These are phyloP conservation scores for Neodiprion pinetum DNA, from an alignment of 1,140 invertebrate genomes.

Conservation along the genomic window DNA sequence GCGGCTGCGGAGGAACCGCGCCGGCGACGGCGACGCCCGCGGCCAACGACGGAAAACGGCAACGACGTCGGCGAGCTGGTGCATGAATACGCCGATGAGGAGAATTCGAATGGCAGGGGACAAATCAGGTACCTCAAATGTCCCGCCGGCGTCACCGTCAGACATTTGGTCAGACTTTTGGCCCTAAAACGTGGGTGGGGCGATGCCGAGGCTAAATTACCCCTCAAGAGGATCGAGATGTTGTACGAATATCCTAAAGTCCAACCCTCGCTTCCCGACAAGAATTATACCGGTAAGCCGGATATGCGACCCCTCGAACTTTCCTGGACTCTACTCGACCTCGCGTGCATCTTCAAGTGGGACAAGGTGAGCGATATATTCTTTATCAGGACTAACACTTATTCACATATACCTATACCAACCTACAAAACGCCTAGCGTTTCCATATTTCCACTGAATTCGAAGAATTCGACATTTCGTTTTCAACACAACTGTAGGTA, in stretches of 20 bases:
- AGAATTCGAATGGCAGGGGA: conserved; percentile 19
- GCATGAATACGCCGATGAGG: neutral
- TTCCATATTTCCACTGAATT: no score
- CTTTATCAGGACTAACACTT: neutral
- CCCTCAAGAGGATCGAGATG: conserved; percentile 47
- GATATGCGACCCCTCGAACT: conserved; percentile 39
- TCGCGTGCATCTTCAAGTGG: conserved; percentile 54
- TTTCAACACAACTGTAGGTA: no score
- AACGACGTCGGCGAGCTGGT: neutral
- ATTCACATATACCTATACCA: no score
- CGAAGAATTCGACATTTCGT: no score
- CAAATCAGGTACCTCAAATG: conserved; percentile 49
- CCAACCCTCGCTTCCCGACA: conserved; percentile 1
- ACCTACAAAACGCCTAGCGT: no score
- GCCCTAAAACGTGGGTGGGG: conserved; percentile 56
- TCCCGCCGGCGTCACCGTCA: conserved; percentile 52
- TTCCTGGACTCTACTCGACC: conserved; percentile 52
- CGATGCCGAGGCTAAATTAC: conserved; percentile 33
- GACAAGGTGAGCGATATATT: conserved; percentile 43
- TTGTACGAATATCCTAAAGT: conserved; percentile 36
- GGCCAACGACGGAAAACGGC: no score
- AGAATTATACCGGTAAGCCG: neutral
- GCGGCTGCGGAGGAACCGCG: neutral
- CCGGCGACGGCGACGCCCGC: neutral
- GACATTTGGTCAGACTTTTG: conserved; percentile 49